Percentiles rank a stretch among this genome's conserved stretches.
These are phyloP conservation scores for Agrotis puta DNA, from an alignment of 2,888 invertebrate genomes.

Conservation along the genomic window DNA sequence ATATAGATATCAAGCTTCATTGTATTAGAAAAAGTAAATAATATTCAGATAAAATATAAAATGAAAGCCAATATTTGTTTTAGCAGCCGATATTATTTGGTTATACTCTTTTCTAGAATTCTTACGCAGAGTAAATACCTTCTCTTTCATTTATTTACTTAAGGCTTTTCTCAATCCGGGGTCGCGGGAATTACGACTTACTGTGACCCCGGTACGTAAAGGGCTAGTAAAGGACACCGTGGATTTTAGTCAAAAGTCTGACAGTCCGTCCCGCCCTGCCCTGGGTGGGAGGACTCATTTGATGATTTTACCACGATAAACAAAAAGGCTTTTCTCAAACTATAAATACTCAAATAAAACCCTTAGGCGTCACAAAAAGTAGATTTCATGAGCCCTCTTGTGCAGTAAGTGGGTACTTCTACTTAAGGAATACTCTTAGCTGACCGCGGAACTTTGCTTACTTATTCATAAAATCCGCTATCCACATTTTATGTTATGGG, in stretches of 20 bases:
- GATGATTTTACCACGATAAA: too few relatives aligned
- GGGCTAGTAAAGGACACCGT: too few relatives aligned
- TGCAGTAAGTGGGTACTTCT: slow-evolving; percentile 1
- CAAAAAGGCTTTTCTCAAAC: slow-evolving; percentile 36
- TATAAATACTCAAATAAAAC: slow-evolving; percentile 41
- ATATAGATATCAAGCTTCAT: slow-evolving; percentile 6
- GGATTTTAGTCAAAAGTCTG: too few relatives aligned
- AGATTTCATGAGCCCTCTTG: slow-evolving; percentile 25
- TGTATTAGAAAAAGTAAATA: slow-evolving; percentile 36
- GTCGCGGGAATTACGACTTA: too few relatives aligned
- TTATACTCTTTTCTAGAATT: slow-evolving; percentile 33
- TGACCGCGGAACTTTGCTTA: background rate
- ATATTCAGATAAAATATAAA: slow-evolving; percentile 14
- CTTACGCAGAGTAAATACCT: slow-evolving; percentile 24
- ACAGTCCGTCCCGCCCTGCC: too few relatives aligned
- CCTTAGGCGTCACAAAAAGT: slow-evolving; percentile 10
- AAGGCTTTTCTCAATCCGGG: slow-evolving; percentile 30
- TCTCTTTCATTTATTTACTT: slow-evolving; percentile 22
- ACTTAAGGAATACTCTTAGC: background rate
- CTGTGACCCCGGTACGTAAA: too few relatives aligned
- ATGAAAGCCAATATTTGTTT: slow-evolving; percentile 46
- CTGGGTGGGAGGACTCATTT: too few relatives aligned
- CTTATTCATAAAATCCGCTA: too few relatives aligned
- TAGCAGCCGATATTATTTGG: slow-evolving; percentile 35
- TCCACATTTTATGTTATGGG: too few relatives aligned